Base-by-base conservation (phyloP, 2,113 vertebrate species). In the Neogobius melanostomus region DNA sequence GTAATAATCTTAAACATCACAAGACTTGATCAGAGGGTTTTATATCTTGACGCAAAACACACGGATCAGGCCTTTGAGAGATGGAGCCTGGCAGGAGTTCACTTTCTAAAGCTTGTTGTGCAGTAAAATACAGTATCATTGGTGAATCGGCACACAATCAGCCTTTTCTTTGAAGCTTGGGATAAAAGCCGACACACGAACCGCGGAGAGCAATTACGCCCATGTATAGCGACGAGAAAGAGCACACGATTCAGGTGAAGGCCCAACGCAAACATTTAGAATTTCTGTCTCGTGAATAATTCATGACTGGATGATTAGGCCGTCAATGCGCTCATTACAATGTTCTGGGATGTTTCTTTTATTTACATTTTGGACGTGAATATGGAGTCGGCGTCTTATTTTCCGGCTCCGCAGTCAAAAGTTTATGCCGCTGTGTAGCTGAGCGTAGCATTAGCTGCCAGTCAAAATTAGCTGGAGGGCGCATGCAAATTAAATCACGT, bases 221-320 rank as follows among this genome's bases (percentile, higher is more conserved):
- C 11, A 14, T 43, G 45, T 70, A 28, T 1, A 48, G 2, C 50
- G 57, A 65, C 61, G 36, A 64, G 44, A 59, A 60, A 43, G 43
- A 50, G 52, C 56, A 78, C 74, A 74, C n/a, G 71, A 64, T n/a
- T 62, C 60, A 83, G 64, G 61, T 76, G 64, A 74, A 65, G 43
- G 51, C 2, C 17, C 52, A 73, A 69, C 21, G 53, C 50, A 69
- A 78, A 46, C 36, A 69, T 69, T 15, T 44, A 0, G 1, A 28
- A 28, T 28, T 28, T 28, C 21, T 53, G 44, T 76, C n/a, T 16
- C 71, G 11, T 14, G 4, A 87, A 79, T 74, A 51, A 77, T 82
- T 70, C 63, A 76, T 72, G 43, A 62, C 4, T 45, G 9, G 56
- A n/a, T 78, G 36, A 80, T 59, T 47, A 49, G 16, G 49, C 63